Percentiles rank a stretch among this genome's conserved stretches.
phyloP scores from a whole-genome alignment of 2,113 vertebrate species.

The Myotis davidii region DNA sequence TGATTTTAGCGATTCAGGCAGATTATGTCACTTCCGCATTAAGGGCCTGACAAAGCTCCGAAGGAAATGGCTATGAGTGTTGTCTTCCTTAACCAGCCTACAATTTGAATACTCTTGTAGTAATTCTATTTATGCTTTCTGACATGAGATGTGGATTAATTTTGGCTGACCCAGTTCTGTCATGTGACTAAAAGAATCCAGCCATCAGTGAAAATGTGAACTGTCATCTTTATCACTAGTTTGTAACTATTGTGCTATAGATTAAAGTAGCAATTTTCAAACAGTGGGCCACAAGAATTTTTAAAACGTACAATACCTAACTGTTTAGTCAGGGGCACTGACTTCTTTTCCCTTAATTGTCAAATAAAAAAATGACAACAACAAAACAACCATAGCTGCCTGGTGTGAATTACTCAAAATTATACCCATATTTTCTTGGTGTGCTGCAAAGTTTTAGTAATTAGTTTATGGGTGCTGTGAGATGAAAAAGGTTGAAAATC shows the following conservation, averaged over 20 bases:
- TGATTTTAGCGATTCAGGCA: constrained; percentile 20
- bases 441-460: background rate
- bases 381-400: background rate
- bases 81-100: constrained; percentile 50
- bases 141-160: constrained; percentile 78
- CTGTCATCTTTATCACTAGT: background rate
- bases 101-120: constrained; percentile 52
- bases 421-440: background rate
- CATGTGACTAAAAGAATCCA: constrained; percentile 16
- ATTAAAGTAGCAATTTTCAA: background rate
- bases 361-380: background rate
- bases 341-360: background rate
- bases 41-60: constrained; percentile 21
- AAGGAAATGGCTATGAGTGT: constrained; percentile 56
- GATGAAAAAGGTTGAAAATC: background rate
- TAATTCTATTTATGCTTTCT: constrained; percentile 82
- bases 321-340: background rate
- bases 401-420: background rate
- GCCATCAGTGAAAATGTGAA: constrained; percentile 1
- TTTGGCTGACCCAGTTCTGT: constrained; percentile 85
- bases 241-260: background rate
- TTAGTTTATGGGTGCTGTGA: background rate
- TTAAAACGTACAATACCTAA: background rate
- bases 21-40: constrained; percentile 45
- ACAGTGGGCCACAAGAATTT: background rate